A percentile compares a stretch with the other conserved stretches of the same genome.
These are phyloP conservation scores for Leucophenga maculata DNA, from an alignment of 2,888 invertebrate genomes.

Conservation along the genomic window DNA sequence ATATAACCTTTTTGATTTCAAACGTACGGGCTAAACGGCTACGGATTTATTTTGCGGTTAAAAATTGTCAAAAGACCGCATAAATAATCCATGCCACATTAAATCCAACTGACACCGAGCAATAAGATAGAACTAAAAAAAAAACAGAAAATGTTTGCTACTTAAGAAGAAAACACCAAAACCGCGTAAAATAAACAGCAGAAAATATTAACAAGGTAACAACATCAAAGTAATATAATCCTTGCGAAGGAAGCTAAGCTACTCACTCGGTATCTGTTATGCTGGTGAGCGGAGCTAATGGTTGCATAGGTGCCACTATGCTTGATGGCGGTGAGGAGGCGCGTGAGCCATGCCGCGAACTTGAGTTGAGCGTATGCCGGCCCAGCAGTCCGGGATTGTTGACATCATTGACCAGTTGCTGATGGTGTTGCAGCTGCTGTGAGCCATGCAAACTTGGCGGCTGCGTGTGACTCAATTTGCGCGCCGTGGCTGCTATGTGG, in stretches of 20 bases:
- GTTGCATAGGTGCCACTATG: conserved; percentile 75
- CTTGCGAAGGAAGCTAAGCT: background rate
- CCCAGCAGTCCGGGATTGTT: conserved; percentile 73
- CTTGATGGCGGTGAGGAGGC: conserved; percentile 72
- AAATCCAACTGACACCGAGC: conserved; percentile 32
- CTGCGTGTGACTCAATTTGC: conserved; percentile 61
- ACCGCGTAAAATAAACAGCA: conserved; percentile 15
- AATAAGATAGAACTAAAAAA: conserved; percentile 30
- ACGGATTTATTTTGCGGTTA: background rate
- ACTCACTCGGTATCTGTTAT: conserved; percentile 80
- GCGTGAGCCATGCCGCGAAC: conserved; percentile 69
- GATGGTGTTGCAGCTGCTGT: conserved; percentile 52
- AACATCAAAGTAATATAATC: background rate
- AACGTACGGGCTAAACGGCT: conserved; percentile 10
- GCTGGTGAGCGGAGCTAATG: conserved; percentile 77
- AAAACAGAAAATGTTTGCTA: background rate
- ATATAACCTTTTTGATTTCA: conserved; percentile 22
- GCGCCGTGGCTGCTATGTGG: conserved; percentile 74
- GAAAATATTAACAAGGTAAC: background rate
- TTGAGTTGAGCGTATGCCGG: conserved; percentile 61
- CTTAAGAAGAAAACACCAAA: conserved; percentile 26
- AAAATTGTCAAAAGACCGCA: background rate
- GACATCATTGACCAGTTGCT: conserved; percentile 72
- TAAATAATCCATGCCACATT: conserved; percentile 24
- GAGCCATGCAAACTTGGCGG: conserved; percentile 58